A percentile compares a stretch with the other conserved stretches of the same genome.
These are phyloP conservation scores for Philonicus albiceps DNA, from an alignment of 2,888 invertebrate genomes.

Conservation along the genomic window DNA sequence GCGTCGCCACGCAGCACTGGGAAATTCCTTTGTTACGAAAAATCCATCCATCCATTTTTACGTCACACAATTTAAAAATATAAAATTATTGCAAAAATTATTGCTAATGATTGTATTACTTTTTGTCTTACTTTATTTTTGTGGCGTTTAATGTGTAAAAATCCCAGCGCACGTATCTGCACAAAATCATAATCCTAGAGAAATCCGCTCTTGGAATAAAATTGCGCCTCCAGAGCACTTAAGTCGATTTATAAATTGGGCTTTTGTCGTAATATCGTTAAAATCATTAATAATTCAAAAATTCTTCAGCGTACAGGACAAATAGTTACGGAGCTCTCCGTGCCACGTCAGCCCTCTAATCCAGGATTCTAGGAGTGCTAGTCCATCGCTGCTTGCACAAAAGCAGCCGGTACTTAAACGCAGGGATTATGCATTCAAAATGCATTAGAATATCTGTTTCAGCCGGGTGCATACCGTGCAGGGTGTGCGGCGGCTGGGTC, in stretches of 20 bases:
- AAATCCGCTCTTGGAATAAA: background rate
- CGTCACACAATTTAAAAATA: background rate
- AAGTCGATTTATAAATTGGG: background rate
- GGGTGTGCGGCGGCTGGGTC: background rate
- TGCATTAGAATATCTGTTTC: slow-evolving; percentile 44
- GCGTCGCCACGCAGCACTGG: background rate
- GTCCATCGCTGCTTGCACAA: background rate
- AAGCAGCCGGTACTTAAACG: slow-evolving; percentile 19
- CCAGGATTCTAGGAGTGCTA: background rate
- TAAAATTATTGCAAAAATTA: background rate
- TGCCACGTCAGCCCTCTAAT: background rate
- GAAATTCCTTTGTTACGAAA: background rate
- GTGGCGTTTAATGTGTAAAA: background rate
- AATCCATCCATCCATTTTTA: background rate
- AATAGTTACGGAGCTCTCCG: background rate
- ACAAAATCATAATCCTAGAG: background rate
- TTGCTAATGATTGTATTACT: background rate
- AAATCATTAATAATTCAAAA: slow-evolving; percentile 38
- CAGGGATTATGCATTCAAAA: slow-evolving; percentile 44
- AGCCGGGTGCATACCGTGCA: background rate
- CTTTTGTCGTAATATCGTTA: slow-evolving; percentile 13
- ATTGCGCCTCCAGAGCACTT: background rate
- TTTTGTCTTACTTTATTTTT: background rate
- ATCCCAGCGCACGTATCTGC: background rate
- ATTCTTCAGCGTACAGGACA: background rate